Percentiles rank a stretch among this genome's conserved stretches.
Evolutionary conservation across 1,140 invertebrate genomes (phyloP).

Genomic region (Neocloeon triangulifer): DNA sequence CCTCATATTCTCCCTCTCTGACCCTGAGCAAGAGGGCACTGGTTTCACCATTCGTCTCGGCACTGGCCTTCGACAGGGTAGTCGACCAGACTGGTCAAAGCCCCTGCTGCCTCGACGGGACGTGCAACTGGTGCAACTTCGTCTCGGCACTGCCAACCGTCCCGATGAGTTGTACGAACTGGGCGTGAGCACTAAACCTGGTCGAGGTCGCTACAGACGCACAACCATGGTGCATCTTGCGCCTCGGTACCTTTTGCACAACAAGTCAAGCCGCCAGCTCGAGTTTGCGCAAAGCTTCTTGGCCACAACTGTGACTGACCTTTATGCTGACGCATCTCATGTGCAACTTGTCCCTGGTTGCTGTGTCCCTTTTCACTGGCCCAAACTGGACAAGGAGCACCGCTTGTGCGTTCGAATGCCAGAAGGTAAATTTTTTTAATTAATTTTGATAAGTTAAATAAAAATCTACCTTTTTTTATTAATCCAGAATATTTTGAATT

Average conservation of each 20-base stretch:
- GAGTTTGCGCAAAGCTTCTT: constrained; percentile 72
- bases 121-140: constrained; percentile 32
- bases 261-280: constrained; percentile 56
- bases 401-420: constrained; percentile 64
- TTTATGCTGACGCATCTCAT: constrained; percentile 37
- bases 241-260: constrained; percentile 81
- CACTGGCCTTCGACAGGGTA: constrained; percentile 33
- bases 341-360: constrained; percentile 63
- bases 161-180: constrained; percentile 49
- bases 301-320: constrained; percentile 36
- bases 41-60: constrained; percentile 45
- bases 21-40: constrained; percentile 57
- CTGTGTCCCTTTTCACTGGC: constrained; percentile 89
- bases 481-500: too few species aligned
- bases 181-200: constrained; percentile 71
- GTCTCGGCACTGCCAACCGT: too few species aligned
- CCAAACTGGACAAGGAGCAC: constrained; percentile 66
- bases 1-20: constrained; percentile 82
- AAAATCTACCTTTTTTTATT: too few species aligned
- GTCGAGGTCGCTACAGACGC: constrained; percentile 64
- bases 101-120: too few species aligned
- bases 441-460: too few species aligned
- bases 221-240: constrained; percentile 85
- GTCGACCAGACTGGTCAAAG: too few species aligned
- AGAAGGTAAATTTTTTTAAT: too few species aligned